phyloP scores from a whole-genome alignment of 2,888 invertebrate species.

The Suillia variegata region DNA sequence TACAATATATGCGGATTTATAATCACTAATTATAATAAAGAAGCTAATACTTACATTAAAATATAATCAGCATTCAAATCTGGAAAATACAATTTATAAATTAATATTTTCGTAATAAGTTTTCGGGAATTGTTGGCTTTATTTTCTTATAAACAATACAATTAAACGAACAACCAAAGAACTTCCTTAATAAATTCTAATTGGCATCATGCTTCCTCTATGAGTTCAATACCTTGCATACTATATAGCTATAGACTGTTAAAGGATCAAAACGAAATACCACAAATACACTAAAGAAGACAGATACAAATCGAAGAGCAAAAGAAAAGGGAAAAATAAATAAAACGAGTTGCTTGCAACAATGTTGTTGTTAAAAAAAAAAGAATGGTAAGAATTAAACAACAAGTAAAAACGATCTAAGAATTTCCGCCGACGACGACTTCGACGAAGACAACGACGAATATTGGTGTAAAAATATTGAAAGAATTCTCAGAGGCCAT shows the following conservation, averaged over 20 bases:
- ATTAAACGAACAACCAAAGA: no score
- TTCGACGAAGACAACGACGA: neutral
- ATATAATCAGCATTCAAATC: constrained; percentile 22
- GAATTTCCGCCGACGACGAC: constrained; percentile 2
- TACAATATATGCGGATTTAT: no score
- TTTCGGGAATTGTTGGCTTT: no score
- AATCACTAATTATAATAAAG: no score
- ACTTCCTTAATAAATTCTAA: no score
- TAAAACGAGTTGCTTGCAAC: constrained; percentile 9
- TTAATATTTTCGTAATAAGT: no score
- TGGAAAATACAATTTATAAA: constrained; percentile 14
- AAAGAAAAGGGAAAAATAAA: no score
- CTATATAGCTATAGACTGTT: neutral
- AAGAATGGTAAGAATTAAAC: neutral
- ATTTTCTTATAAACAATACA: no score
- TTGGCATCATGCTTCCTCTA: no score
- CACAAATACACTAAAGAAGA: neutral
- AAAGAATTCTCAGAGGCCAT: constrained; percentile 10
- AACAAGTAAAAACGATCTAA: constrained; percentile 3
- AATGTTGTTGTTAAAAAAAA: neutral
- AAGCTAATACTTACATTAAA: constrained; percentile 22
- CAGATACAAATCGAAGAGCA: neutral
- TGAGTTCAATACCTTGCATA: no score
- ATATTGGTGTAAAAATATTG: constrained; percentile 2
- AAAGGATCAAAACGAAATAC: neutral